phyloP scores from a whole-genome alignment of 2,113 vertebrate genomes.

The Callithrix jacchus region DNA sequence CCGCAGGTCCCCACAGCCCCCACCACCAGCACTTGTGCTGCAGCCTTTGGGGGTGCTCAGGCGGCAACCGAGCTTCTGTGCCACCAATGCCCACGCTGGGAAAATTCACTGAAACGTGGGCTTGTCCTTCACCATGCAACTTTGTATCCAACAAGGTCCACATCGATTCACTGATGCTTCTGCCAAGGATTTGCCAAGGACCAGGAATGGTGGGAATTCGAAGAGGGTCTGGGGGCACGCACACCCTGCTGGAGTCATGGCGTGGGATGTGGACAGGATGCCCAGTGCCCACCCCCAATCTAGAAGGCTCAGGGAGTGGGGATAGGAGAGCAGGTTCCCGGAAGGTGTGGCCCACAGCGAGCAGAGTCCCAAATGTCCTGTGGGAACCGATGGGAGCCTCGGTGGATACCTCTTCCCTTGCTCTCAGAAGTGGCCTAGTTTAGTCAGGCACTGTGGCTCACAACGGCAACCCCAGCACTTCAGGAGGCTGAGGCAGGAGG shows the following conservation, averaged over 20 bases:
- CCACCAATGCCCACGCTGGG: fast-evolving
- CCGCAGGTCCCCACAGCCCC: neutral
- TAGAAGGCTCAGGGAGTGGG: neutral
- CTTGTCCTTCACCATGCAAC: neutral
- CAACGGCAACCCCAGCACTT: no score
- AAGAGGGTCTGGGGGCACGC: fast-evolving
- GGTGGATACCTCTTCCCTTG: fast-evolving
- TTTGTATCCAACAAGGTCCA: fast-evolving
- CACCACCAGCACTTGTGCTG: fast-evolving
- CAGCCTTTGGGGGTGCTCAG: fast-evolving
- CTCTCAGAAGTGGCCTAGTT: no score
- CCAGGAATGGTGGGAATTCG: fast-evolving
- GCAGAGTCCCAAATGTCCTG: fast-evolving
- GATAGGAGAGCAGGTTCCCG: fast-evolving
- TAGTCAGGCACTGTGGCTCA: no score
- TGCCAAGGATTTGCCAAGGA: fast-evolving
- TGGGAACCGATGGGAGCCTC: fast-evolving
- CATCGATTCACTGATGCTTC: fast-evolving
- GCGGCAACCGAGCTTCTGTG: fast-evolving
- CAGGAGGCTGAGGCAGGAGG: no score
- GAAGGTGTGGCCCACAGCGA: fast-evolving
- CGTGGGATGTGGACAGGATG: fast-evolving
- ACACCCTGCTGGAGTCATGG: neutral
- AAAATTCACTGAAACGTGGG: no score
- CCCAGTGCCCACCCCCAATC: fast-evolving